Conservation (phyloP, 2,797 vertebrate genomes). For the Phrynocephalus forsythii region DNA sequence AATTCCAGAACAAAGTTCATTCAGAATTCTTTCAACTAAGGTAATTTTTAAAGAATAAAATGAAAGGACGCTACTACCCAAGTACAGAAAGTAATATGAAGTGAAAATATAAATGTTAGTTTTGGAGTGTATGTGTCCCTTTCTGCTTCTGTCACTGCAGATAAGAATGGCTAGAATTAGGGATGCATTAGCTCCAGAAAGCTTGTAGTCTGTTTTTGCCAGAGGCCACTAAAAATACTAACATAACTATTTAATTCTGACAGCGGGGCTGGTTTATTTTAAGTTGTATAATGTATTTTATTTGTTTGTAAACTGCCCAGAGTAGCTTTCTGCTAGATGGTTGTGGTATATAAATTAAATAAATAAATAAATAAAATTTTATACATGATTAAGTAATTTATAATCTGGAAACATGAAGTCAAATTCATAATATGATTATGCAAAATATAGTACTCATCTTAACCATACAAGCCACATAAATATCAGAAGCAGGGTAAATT, state of each 20-base stretch:
- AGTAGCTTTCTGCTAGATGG: too few relatives aligned
- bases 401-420: not conserved
- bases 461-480: not conserved
- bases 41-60: conserved; percentile 73
- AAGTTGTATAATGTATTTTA: too few relatives aligned
- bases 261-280: too few relatives aligned
- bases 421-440: not conserved
- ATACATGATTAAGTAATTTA: too few relatives aligned
- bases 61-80: not conserved
- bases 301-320: too few relatives aligned
- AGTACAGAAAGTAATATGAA: not conserved
- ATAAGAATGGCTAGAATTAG: not conserved
- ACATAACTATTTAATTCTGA: not conserved
- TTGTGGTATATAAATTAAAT: too few relatives aligned
- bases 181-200: not conserved
- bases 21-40: conserved; percentile 95
- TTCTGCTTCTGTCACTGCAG: not conserved
- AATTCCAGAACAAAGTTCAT: conserved; percentile 89
- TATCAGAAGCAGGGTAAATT: too few relatives aligned
- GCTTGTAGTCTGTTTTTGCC: conserved; percentile 48
- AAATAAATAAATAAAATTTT: not conserved
- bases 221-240: conserved; percentile 72
- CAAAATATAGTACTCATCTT: not conserved
- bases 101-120: not conserved
- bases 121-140: not conserved